Evolutionary conservation across 2,113 vertebrate species (phyloP), one percentile per base, ranked within the genome.

Genomic region (Larimichthys crocea): DNA sequence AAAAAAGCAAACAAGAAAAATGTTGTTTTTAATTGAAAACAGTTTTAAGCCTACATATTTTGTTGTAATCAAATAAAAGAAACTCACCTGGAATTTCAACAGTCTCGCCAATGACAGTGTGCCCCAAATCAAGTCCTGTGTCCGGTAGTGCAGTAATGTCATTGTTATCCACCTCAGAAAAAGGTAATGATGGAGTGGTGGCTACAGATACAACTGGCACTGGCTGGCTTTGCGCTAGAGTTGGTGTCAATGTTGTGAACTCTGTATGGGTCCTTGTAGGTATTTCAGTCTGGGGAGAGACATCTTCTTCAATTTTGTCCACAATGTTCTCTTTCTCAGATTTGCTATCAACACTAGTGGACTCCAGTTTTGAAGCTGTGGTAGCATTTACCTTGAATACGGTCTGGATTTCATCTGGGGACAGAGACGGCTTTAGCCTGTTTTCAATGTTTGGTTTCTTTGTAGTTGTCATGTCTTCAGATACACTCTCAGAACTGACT

Each of bases 21-120:
- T 63, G 50, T 19, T 42, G 0, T 48, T 10, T 69, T 40, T 10
- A 70, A 31, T 4, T 3, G 1, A 64, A 46, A 11, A 44, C 0
- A 4, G 48, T 73, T 31, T 20, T 24, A 5, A 53, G 3, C 2
- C 44, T 55, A 29, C 2, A 20, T 1, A 52, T 52, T 73, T 53
- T 35, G 24, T 12, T 74, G 14, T 74, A 72, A 19, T 70, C 16
- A 9, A 80, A 3, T 49, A 11, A 69, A 77, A 62, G 17, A 62
- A 74, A 69, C 65, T 5, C 91, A 96, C 95, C 95, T 89, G 82
- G 70, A 79, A 96, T 93, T 68, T 94, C 93, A 73, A 93, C 78
- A 22, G 90, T 42, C 79, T 93, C 91, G 4, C 85, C 95, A 55
- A 92, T 10, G 49, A 95, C 63, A 3, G 88, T 91, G 68, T 90